These are phyloP conservation scores for Adoxophyes honmai DNA, from an alignment of 1,140 invertebrate species.

Conservation along the genomic window DNA sequence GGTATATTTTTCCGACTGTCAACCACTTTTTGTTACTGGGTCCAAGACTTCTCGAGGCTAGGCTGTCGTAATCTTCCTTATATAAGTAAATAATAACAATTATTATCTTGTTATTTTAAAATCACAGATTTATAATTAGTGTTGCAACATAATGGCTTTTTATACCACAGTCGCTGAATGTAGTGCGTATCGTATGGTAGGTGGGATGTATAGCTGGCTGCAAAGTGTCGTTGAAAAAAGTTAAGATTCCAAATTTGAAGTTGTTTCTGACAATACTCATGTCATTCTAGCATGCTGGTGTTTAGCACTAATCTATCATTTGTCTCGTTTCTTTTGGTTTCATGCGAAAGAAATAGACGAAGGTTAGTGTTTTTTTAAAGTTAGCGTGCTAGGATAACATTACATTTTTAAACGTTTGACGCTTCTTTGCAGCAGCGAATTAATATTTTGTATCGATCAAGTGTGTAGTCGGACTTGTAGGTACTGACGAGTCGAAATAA, in stretches of 20 bases:
- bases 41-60: conserved; percentile 8
- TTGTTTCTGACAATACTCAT: conserved; percentile 2
- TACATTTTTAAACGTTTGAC: conserved; percentile 25
- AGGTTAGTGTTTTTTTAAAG: conserved; percentile 2
- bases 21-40: conserved; percentile 9
- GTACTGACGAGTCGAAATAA: conserved; percentile 64
- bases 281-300: background rate
- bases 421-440: conserved; percentile 48
- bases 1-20: background rate
- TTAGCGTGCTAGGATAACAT: background rate
- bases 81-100: conserved; percentile 16
- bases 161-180: conserved; percentile 63
- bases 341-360: background rate
- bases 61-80: conserved; percentile 17
- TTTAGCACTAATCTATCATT: background rate
- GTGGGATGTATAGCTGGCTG: conserved; percentile 26
- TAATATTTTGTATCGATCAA: conserved; percentile 56
- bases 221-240: conserved; percentile 17
- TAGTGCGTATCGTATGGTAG: conserved; percentile 62
- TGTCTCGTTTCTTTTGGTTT: background rate
- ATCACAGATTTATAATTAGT: conserved; percentile 35
- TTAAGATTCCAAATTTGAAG: background rate
- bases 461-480: conserved; percentile 53
- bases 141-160: conserved; percentile 57
- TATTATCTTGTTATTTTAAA: conserved; percentile 30